Percentiles rank a stretch among this genome's conserved stretches.
phyloP scores from a whole-genome alignment of 2,113 vertebrate genomes.

The Elephantulus edwardii region DNA sequence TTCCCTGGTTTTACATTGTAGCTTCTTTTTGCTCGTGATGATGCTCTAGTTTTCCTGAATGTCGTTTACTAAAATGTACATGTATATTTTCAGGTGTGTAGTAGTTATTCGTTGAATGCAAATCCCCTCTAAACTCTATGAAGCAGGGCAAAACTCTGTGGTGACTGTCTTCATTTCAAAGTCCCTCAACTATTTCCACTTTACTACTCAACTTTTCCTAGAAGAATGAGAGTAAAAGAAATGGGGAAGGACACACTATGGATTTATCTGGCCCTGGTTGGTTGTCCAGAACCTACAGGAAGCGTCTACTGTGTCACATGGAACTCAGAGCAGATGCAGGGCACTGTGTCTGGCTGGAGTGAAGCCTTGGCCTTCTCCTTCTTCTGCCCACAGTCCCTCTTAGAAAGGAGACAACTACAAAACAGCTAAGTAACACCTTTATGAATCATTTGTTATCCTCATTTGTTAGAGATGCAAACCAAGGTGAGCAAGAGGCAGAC shows the following conservation, averaged over 20 bases:
- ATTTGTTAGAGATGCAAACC: background rate
- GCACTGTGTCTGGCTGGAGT: rapidly evolving
- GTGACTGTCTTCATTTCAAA: background rate
- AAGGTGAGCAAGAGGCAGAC: background rate
- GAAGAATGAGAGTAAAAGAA: background rate
- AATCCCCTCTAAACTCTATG: background rate
- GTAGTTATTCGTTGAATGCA: background rate
- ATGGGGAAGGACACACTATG: background rate
- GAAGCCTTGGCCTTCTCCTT: background rate
- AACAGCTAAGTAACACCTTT: background rate
- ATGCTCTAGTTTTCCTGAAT: background rate
- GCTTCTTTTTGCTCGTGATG: background rate
- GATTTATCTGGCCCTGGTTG: background rate
- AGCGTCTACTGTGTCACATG: background rate
- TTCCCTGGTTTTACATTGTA: background rate
- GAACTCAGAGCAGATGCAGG: background rate
- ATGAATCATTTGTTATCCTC: background rate
- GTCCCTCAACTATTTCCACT: background rate
- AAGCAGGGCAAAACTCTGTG: background rate
- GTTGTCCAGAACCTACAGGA: background rate
- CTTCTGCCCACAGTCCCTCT: background rate
- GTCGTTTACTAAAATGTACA: background rate
- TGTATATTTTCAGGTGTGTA: background rate
- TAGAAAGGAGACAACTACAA: background rate
- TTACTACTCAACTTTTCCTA: background rate